Evolutionary conservation across 2,797 vertebrate genomes (phyloP).

Genomic region (Pelochelys cantorii): DNA sequence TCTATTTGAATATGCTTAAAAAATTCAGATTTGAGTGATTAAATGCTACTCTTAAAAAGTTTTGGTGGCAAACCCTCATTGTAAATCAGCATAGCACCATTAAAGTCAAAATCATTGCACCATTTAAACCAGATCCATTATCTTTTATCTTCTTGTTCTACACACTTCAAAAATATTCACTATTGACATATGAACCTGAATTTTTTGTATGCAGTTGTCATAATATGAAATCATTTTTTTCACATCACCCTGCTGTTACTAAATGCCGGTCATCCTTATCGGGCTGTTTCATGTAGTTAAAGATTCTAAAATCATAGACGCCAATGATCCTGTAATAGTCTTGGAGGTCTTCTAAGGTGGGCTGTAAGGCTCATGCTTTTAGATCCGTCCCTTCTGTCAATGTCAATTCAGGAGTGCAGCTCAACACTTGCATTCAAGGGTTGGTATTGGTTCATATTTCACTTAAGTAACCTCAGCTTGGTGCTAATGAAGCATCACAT

Average conservation of each 20-base stretch:
- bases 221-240: background rate
- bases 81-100: background rate
- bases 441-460: background rate
- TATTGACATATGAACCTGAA: accelerated
- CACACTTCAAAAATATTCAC: slow-evolving; percentile 7
- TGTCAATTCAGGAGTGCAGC: background rate
- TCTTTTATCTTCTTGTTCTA: slow-evolving; percentile 53
- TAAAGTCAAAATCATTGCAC: background rate
- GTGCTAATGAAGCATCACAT: background rate
- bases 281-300: background rate
- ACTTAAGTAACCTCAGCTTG: accelerated
- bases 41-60: slow-evolving; percentile 40
- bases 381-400: background rate
- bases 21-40: slow-evolving; percentile 45
- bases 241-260: slow-evolving; percentile 2
- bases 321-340: background rate
- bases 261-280: background rate
- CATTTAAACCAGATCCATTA: background rate
- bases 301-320: background rate
- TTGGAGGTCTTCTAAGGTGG: background rate
- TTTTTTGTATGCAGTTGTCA: slow-evolving; percentile 34
- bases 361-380: background rate
- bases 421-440: background rate
- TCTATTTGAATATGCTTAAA: slow-evolving; percentile 11
- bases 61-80: background rate